Conservation (phyloP, 2,797 vertebrate species). For the Platyrinchus mystaceus region DNA sequence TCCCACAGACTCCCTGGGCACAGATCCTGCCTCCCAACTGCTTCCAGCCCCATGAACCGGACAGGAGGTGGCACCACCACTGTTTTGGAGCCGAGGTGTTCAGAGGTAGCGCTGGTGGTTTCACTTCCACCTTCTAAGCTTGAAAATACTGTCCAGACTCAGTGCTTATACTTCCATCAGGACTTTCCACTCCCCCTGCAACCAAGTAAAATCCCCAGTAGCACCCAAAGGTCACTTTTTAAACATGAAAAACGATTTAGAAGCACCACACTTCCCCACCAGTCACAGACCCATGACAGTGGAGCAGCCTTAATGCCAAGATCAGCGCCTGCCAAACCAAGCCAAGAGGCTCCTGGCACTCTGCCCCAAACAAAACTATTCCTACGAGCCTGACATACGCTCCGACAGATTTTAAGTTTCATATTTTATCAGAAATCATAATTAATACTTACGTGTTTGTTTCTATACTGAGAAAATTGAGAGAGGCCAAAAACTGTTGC, state of each 20-base stretch:
- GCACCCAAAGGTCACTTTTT: background rate
- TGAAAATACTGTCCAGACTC: background rate
- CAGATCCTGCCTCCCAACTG: background rate
- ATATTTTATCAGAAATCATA: slow-evolving; percentile 44
- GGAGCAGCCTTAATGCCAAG: background rate
- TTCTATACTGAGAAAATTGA: slow-evolving; percentile 87
- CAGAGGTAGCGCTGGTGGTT: background rate
- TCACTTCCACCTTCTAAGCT: background rate
- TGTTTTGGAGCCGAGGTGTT: background rate
- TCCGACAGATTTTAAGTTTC: slow-evolving; percentile 57
- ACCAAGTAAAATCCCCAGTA: background rate
- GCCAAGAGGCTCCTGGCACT: slow-evolving; percentile 2
- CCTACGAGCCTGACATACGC: background rate
- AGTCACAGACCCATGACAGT: background rate
- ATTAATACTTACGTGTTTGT: slow-evolving; percentile 81
- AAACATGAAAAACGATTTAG: background rate
- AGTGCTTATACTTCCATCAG: background rate
- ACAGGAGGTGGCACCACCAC: background rate
- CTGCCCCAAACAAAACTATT: background rate
- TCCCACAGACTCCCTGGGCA: fast-evolving
- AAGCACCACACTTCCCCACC: background rate
- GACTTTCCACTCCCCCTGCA: background rate
- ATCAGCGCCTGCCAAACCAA: background rate
- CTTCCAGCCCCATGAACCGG: background rate
- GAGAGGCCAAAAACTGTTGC: slow-evolving; percentile 87